Percentiles rank a stretch among this genome's conserved stretches.
Evolutionary conservation across 2,797 vertebrate species (phyloP).

Genomic region (Aratinga solstitialis): DNA sequence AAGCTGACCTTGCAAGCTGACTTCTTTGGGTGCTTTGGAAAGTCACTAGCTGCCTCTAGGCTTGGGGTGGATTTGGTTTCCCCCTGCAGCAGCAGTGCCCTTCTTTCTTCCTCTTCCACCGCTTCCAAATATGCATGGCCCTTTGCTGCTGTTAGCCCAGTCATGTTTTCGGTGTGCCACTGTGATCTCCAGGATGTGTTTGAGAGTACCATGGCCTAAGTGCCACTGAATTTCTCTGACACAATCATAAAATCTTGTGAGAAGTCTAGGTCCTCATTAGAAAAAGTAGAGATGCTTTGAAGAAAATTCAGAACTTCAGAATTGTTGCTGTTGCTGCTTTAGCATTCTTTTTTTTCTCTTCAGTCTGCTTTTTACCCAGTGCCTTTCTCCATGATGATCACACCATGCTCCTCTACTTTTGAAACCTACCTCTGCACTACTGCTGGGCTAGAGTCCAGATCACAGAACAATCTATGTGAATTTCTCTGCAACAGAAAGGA

Average conservation of each 20-base stretch:
- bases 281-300: background rate
- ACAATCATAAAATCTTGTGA: background rate
- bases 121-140: background rate
- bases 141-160: background rate
- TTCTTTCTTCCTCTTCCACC: background rate
- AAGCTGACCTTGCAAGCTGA: background rate
- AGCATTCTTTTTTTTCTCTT: background rate
- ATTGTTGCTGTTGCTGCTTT: background rate
- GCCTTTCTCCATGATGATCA: background rate
- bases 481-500: background rate
- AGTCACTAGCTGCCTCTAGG: background rate
- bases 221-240: background rate
- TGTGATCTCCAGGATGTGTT: background rate
- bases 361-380: background rate
- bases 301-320: background rate
- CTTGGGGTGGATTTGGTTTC: background rate
- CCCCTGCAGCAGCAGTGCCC: accelerated
- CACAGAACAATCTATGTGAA: background rate
- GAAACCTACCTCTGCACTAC: background rate
- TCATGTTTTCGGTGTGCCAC: background rate
- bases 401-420: background rate
- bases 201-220: background rate
- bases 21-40: background rate
- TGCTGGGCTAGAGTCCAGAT: background rate
- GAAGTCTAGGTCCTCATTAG: background rate